Conservation (phyloP, 2,113 vertebrate species). For the Ctenomys sociabilis region DNA sequence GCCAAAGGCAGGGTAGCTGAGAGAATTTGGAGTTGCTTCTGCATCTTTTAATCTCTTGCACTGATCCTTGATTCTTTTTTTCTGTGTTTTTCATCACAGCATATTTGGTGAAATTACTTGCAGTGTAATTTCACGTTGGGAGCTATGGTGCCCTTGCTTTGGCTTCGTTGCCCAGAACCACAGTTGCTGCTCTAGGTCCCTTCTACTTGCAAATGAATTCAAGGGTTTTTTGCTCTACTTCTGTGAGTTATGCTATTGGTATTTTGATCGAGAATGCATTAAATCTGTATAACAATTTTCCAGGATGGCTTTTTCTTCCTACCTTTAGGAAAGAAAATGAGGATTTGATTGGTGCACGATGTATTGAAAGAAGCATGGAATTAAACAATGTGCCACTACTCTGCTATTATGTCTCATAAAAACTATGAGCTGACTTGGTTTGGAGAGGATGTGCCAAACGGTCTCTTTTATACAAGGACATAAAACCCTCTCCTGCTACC, state of each 20-base stretch:
- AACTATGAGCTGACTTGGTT: neutral
- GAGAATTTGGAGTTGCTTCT: neutral
- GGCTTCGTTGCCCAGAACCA: neutral
- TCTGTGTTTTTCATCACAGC: neutral
- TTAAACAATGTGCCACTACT: neutral
- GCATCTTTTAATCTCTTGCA: neutral
- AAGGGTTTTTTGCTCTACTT: neutral
- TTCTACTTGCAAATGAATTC: neutral
- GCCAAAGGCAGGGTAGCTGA: neutral
- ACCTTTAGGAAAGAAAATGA: neutral
- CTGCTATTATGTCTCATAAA: neutral
- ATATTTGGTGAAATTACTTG: too few species aligned
- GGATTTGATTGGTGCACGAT: neutral
- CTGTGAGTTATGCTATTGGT: neutral
- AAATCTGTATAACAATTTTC: neutral
- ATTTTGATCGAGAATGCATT: neutral
- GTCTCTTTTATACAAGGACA: neutral
- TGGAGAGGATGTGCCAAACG: neutral
- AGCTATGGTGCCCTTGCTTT: neutral
- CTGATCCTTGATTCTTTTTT: neutral
- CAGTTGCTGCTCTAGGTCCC: neutral
- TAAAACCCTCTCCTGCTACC: neutral
- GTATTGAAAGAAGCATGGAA: neutral
- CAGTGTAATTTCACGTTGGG: neutral
- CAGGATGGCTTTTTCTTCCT: neutral